Conservation (phyloP, 2,888 invertebrate genomes). For the Operophtera brumata region DNA sequence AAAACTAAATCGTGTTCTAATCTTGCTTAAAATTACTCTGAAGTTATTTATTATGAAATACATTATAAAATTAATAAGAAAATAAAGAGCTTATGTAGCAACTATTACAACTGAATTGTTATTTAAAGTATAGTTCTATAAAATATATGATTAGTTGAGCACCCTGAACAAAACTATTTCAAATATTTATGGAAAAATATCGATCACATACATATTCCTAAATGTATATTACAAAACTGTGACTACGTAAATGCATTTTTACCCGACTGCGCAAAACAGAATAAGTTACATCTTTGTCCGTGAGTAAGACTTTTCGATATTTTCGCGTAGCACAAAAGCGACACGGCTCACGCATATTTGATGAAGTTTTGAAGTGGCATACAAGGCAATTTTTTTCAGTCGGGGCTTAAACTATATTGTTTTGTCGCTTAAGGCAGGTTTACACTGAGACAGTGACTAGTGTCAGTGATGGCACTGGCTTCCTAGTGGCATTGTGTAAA, state of each 20-base stretch:
- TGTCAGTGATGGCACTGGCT: too few relatives aligned
- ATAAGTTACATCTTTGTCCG: background rate
- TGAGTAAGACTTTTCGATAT: too few relatives aligned
- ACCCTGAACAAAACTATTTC: conserved; percentile 1
- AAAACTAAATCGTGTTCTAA: background rate
- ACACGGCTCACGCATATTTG: too few relatives aligned
- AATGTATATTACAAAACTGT: background rate
- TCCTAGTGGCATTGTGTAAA: too few relatives aligned
- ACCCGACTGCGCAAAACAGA: background rate
- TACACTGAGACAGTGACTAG: too few relatives aligned
- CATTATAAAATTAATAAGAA: conserved; percentile 14
- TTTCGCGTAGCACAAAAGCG: too few relatives aligned
- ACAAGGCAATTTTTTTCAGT: too few relatives aligned
- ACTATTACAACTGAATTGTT: background rate
- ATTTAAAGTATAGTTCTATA: conserved; percentile 2
- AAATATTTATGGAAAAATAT: conserved; percentile 2
- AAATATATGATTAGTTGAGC: conserved; percentile 3
- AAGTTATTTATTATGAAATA: conserved; percentile 5
- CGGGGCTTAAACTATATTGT: too few relatives aligned
- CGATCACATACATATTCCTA: background rate
- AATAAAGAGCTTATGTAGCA: conserved; percentile 12
- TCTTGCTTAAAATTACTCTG: background rate
- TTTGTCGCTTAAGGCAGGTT: too few relatives aligned
- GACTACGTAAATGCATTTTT: conserved; percentile 5
- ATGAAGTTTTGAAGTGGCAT: too few relatives aligned